Percentiles rank a stretch among this genome's conserved stretches.
These are phyloP conservation scores for Suillia variegata DNA, from an alignment of 2,888 invertebrate genomes.

Conservation along the genomic window DNA sequence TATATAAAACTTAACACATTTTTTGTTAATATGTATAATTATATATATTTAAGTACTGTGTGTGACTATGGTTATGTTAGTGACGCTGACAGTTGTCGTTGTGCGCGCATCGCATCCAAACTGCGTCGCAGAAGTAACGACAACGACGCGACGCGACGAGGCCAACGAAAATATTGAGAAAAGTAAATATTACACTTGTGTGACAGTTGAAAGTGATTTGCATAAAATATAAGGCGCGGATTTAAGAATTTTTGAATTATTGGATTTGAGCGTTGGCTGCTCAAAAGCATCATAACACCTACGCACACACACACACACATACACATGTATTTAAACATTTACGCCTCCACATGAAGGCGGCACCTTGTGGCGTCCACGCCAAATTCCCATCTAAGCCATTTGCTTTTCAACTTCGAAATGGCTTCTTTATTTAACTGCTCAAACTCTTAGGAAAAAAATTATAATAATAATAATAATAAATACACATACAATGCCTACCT, in stretches of 20 bases:
- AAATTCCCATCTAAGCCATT: not conserved
- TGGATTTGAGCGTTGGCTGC: slow-evolving; percentile 8
- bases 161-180: too few species aligned
- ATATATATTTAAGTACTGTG: too few species aligned
- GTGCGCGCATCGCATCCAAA: not conserved
- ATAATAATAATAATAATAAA: slow-evolving; percentile 1
- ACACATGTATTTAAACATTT: too few species aligned
- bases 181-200: slow-evolving; percentile 12
- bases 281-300: not conserved
- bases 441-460: slow-evolving; percentile 3
- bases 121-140: not conserved
- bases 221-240: slow-evolving; percentile 20
- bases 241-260: slow-evolving; percentile 20
- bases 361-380: not conserved
- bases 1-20: too few species aligned
- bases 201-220: slow-evolving; percentile 21
- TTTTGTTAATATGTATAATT: too few species aligned
- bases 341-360: not conserved
- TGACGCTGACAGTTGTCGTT: not conserved
- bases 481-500: slow-evolving; percentile 10
- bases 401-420: not conserved
- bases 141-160: too few species aligned
- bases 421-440: slow-evolving; percentile 1
- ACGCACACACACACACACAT: not conserved
- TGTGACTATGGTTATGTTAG: too few species aligned